These are phyloP conservation scores for Rhizoglyphus robini DNA, from an alignment of 1,140 invertebrate genomes.

Conservation along the genomic window DNA sequence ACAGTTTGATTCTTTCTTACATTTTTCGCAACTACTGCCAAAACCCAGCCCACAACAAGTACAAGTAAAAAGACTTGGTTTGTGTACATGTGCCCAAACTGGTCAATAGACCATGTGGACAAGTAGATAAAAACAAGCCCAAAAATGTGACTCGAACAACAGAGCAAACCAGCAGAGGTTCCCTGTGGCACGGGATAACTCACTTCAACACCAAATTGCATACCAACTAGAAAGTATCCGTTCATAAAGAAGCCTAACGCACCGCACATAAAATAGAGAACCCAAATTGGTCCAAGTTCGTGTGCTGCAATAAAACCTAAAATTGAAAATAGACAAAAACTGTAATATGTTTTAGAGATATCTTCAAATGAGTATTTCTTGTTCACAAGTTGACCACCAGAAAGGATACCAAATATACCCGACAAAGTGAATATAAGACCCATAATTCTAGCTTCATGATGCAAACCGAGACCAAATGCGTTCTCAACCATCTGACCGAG, in stretches of 20 bases:
- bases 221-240: constrained; percentile 44
- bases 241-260: constrained; percentile 46
- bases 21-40: constrained; percentile 45
- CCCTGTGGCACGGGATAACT: constrained; percentile 36
- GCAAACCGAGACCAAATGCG: background rate
- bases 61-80: constrained; percentile 20
- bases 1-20: constrained; percentile 56
- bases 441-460: constrained; percentile 35
- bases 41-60: constrained; percentile 22
- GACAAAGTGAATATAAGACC: constrained; percentile 41
- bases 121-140: constrained; percentile 25
- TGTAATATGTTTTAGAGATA: constrained; percentile 38
- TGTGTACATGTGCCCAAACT: constrained; percentile 14
- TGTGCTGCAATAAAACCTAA: constrained; percentile 38
- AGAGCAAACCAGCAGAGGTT: background rate
- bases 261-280: constrained; percentile 36
- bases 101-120: constrained; percentile 17
- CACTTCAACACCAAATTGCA: constrained; percentile 45
- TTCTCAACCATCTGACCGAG: constrained; percentile 35
- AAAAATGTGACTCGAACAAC: constrained; percentile 18
- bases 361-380: constrained; percentile 37
- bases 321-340: too few species aligned
- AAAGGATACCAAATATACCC: constrained; percentile 40
- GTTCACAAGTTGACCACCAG: constrained; percentile 41
- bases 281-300: constrained; percentile 31